These are phyloP conservation scores for Aspidiotus destructor DNA, from an alignment of 2,888 invertebrate genomes.

Conservation along the genomic window DNA sequence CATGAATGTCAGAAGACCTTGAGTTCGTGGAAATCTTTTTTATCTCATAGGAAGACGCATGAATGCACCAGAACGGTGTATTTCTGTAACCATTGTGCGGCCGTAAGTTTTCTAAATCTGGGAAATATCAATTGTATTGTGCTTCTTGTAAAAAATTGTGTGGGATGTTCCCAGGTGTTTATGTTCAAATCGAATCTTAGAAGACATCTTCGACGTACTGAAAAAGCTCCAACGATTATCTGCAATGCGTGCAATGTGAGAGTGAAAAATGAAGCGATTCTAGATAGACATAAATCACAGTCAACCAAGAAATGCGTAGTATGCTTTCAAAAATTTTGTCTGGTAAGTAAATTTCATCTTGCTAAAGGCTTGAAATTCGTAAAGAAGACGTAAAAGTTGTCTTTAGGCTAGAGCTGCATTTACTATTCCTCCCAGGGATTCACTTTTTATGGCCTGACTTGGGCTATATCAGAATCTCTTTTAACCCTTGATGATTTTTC, in stretches of 20 bases:
- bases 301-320: not conserved
- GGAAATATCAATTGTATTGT: not conserved
- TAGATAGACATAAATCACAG: not conserved
- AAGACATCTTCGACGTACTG: not conserved
- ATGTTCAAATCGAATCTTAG: slow-evolving; percentile 2
- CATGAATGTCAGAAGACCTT: not conserved
- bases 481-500: not conserved
- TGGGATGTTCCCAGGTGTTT: not conserved
- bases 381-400: too few species aligned
- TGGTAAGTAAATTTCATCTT: not conserved
- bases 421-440: too few species aligned
- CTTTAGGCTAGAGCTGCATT: too few species aligned
- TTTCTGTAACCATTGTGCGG: not conserved
- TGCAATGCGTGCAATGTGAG: not conserved
- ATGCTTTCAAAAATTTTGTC: not conserved
- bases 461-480: too few species aligned
- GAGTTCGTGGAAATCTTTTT: not conserved
- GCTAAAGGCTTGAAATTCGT: too few species aligned
- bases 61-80: not conserved
- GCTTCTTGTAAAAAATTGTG: not conserved
- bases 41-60: not conserved
- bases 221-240: not conserved
- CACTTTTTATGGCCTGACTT: too few species aligned
- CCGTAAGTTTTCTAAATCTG: not conserved
- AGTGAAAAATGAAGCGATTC: not conserved